Evolutionary conservation across 2,113 vertebrate species (phyloP).

Genomic region (Blennius ocellaris): DNA sequence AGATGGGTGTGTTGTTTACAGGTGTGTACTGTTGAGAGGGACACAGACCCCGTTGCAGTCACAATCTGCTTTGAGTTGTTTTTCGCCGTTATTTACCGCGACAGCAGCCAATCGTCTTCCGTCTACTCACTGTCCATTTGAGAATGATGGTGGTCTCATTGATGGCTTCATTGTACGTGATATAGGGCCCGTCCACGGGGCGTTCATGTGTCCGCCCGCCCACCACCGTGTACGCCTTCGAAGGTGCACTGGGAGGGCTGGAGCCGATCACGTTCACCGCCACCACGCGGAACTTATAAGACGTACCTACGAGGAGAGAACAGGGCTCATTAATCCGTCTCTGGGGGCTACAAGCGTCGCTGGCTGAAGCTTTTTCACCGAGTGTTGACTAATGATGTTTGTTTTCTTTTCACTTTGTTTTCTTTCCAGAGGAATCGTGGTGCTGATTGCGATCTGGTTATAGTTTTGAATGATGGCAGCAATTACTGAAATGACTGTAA

Average conservation of each 20-base stretch:
- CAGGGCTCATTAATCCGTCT: background rate
- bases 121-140: constrained; percentile 93
- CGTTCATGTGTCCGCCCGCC: constrained; percentile 89
- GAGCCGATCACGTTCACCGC: constrained; percentile 95
- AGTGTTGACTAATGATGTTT: constrained; percentile 52
- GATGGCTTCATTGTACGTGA: constrained; percentile 97
- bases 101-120: background rate
- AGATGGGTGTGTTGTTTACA: constrained; percentile 98
- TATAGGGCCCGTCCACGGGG: constrained; percentile 94
- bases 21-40: constrained; percentile 88
- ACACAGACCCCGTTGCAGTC: constrained; percentile 29
- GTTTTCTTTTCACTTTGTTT: constrained; percentile 49
- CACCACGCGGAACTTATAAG: constrained; percentile 95
- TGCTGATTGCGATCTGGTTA: constrained; percentile 36
- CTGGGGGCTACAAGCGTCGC: background rate
- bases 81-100: background rate
- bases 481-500: constrained; percentile 70
- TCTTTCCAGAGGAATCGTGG: constrained; percentile 32
- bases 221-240: constrained; percentile 91
- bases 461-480: constrained; percentile 65
- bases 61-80: background rate
- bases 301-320: constrained; percentile 82
- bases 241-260: constrained; percentile 92
- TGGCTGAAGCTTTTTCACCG: background rate
- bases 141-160: constrained; percentile 97